phyloP scores from a whole-genome alignment of 2,113 vertebrate genomes.

The Elanus axillaris region DNA sequence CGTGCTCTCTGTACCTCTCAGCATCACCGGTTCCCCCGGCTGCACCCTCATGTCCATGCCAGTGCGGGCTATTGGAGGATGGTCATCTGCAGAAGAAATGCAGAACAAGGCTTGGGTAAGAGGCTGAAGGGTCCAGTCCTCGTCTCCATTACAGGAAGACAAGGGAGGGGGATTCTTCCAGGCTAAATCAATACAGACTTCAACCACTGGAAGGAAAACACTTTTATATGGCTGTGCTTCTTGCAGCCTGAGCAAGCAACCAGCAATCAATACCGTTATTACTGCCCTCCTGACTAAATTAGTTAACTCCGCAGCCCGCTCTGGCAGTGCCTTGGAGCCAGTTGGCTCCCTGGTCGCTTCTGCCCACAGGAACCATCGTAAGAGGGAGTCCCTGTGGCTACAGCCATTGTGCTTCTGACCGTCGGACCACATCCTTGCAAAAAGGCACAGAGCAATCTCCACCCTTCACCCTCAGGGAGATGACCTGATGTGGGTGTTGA shows the following conservation, averaged over 20 bases:
- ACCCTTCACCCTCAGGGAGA: background rate
- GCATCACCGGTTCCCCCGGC: slow-evolving; percentile 75
- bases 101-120: background rate
- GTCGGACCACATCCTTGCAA: fast-evolving
- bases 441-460: background rate
- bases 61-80: slow-evolving; percentile 73
- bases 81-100: slow-evolving; percentile 63
- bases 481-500: background rate
- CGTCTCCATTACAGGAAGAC: background rate
- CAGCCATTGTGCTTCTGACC: background rate
- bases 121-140: background rate
- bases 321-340: background rate
- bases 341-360: background rate
- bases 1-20: slow-evolving; percentile 78
- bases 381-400: background rate
- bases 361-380: background rate
- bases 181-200: background rate
- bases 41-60: slow-evolving; percentile 84
- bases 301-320: background rate
- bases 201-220: background rate
- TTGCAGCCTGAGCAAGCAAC: background rate
- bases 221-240: background rate
- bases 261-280: background rate
- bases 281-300: background rate
- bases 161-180: background rate